Evolutionary conservation across 2,113 vertebrate genomes (phyloP).

Genomic region (Megaptera novaeangliae): DNA sequence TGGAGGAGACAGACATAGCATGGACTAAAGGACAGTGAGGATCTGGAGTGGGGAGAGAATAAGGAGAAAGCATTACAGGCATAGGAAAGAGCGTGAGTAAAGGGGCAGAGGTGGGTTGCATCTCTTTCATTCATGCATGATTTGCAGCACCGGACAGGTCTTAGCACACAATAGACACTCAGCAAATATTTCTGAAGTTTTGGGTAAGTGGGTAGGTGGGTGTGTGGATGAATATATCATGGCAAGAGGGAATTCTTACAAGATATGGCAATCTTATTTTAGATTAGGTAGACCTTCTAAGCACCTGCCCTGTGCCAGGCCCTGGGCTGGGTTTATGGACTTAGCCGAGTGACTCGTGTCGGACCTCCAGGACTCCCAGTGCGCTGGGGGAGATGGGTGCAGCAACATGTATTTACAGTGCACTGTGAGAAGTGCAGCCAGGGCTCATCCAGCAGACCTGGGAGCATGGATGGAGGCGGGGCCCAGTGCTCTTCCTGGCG

Average conservation of each 20-base stretch:
- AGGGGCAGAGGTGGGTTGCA: not conserved
- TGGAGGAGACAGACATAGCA: not conserved
- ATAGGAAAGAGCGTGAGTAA: not conserved
- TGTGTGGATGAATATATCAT: not conserved
- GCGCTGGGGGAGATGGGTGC: fast-evolving
- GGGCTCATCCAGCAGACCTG: not conserved
- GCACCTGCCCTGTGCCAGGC: not conserved
- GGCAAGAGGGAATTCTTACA: not conserved
- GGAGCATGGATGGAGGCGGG: not conserved
- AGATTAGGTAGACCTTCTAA: not conserved
- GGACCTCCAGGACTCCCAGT: not conserved
- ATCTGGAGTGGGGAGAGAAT: not conserved
- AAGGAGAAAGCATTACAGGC: not conserved
- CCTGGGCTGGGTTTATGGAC: not conserved
- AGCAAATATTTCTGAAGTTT: not conserved
- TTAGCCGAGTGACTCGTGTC: not conserved
- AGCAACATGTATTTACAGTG: not conserved
- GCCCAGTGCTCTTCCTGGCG: not conserved
- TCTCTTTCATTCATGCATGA: not conserved
- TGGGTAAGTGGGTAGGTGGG: not conserved
- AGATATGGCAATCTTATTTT: not conserved
- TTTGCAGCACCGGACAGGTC: not conserved
- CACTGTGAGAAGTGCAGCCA: fast-evolving
- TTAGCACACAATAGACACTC: not conserved
- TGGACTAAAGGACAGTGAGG: not conserved